phyloP scores from a whole-genome alignment of 2,797 vertebrate species.

The Pseudocheirus occidentalis region DNA sequence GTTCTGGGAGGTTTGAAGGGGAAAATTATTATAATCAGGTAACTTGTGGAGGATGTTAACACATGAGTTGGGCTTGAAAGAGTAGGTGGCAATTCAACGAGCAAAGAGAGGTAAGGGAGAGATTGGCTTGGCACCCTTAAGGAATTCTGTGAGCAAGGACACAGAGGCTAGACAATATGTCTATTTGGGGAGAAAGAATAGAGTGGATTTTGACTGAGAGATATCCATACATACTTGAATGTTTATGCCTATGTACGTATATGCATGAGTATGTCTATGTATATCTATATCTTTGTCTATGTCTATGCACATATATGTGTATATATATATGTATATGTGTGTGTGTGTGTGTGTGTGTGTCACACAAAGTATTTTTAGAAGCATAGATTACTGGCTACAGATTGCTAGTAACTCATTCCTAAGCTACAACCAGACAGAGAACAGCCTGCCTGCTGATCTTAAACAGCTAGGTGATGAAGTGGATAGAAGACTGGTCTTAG shows the following conservation, averaged over 20 bases:
- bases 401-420: neutral
- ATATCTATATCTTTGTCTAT: no score
- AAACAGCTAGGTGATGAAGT: neutral
- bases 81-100: neutral
- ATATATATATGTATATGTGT: no score
- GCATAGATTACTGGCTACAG: neutral
- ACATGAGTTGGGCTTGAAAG: neutral
- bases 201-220: neutral
- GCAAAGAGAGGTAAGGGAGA: neutral
- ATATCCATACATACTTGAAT: neutral
- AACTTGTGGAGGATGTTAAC: neutral
- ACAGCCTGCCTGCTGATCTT: neutral
- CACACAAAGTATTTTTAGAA: neutral
- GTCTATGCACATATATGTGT: no score
- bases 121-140: neutral
- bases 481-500: neutral
- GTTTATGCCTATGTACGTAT: no score
- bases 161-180: neutral
- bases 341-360: no score
- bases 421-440: neutral
- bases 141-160: neutral
- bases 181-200: neutral
- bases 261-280: no score
- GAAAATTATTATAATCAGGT: no score
- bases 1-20: no score